Base-by-base conservation (phyloP, 2,888 invertebrate species). In the Tenthredo distinguenda region DNA sequence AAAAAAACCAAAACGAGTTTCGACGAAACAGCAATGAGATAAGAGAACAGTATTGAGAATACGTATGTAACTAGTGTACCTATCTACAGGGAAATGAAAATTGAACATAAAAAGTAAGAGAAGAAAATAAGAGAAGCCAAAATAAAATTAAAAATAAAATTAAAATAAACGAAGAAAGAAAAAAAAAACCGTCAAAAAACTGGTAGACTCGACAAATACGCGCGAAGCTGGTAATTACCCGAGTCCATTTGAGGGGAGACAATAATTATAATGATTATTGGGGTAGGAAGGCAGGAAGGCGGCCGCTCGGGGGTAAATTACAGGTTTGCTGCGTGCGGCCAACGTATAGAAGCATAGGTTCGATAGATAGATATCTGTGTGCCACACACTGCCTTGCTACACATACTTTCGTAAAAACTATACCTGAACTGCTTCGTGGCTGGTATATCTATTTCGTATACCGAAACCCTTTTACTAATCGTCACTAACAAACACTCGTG, bases 241-340 rank as follows among this genome's bases (percentile, higher is more conserved):
- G 91, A 90, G 89, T 90, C 91, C 90, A 91, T 92, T 91, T 88
- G 91, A 88, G 91, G 91, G 91, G 91, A 91, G 91, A 92, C 92
- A 92, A 91, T 92, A 92, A 92, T 92, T 92, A 93, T 91, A 92
- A 92, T 92, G 91, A 92, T 92, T 92, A 92, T 91, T 90, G 91
- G 89, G 92, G 89, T 90, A 87, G 91, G 91, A 90, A 89, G 91
- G 91, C 90, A 90, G 91, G 91, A 90, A 90, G 91, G 90, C 90
- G 90, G 91, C 89, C 89, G 89, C 87, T 89, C 89, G 88, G 89
- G 90, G 91, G 92, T 92, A 93, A 93, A 93, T 93, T 92, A 92
- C 91, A 90, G 92, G 92, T 92, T 92, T 91, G 89, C 90, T 90
- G 84, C 72, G 86, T 91, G 90, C 90, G 90, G 90, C 91, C 91